These are phyloP conservation scores for Megaptera novaeangliae DNA, from an alignment of 2,113 vertebrate species.

Conservation along the genomic window DNA sequence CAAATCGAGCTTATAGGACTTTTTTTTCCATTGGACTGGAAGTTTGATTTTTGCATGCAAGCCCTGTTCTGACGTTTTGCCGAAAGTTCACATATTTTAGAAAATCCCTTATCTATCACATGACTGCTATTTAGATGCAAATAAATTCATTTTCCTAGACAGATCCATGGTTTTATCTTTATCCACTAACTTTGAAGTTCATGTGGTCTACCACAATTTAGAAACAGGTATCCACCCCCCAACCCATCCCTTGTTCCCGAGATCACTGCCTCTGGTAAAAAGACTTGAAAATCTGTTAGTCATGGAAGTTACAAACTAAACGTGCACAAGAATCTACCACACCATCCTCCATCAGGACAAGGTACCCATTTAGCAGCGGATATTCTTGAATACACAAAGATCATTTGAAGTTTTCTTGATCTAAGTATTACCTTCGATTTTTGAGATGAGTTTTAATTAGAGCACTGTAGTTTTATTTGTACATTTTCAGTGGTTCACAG, in stretches of 20 bases:
- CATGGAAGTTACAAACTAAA: neutral
- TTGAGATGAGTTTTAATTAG: conserved; percentile 17
- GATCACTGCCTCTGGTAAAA: neutral
- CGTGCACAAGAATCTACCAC: neutral
- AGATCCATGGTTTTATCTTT: neutral
- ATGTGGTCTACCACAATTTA: neutral
- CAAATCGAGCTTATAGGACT: neutral
- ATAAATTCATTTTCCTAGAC: neutral
- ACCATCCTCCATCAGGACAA: neutral
- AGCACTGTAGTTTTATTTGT: neutral
- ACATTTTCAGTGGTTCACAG: neutral
- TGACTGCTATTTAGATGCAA: neutral
- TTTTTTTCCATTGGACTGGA: neutral
- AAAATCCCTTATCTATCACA: neutral
- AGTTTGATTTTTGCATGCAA: neutral
- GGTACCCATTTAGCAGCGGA: neutral
- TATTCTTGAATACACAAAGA: neutral
- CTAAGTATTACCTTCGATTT: neutral
- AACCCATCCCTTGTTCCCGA: neutral
- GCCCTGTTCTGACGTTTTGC: neutral
- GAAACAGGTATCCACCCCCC: neutral
- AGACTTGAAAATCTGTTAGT: neutral
- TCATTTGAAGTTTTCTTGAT: neutral
- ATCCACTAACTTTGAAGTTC: neutral
- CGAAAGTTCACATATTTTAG: neutral